Conservation (phyloP, 2,113 vertebrate genomes). For the Callocephalon fimbriatum region DNA sequence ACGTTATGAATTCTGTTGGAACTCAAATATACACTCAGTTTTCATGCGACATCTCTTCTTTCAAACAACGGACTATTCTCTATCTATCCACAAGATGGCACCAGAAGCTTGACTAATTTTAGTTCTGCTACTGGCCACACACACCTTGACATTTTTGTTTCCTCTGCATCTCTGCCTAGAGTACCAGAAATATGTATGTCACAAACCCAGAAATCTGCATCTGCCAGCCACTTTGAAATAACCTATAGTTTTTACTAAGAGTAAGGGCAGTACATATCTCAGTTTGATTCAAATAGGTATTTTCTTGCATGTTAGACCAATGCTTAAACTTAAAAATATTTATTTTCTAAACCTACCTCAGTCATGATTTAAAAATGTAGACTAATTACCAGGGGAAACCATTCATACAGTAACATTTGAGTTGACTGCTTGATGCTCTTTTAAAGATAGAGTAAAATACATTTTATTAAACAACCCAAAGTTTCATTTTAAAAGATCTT, state of each 20-base stretch:
- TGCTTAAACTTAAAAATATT: background rate
- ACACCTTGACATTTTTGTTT: background rate
- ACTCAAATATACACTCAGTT: fast-evolving
- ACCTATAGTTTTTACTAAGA: background rate
- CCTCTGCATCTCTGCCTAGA: background rate
- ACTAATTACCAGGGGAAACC: background rate
- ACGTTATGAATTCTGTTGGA: background rate
- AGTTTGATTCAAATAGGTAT: background rate
- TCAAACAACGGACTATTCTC: background rate
- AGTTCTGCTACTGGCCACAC: fast-evolving
- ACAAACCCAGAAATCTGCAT: background rate
- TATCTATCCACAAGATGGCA: slow-evolving; percentile 26
- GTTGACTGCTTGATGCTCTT: background rate
- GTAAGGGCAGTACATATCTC: background rate
- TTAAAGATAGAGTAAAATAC: background rate
- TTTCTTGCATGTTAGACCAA: background rate
- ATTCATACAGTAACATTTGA: background rate
- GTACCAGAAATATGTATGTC: background rate
- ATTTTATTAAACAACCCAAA: background rate
- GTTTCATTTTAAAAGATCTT: background rate
- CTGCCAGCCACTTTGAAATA: background rate
- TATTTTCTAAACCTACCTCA: background rate
- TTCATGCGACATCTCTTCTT: background rate
- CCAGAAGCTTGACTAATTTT: background rate
- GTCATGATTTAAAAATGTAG: background rate